phyloP scores from a whole-genome alignment of 1,140 invertebrate species.

The Drosophila truncata region DNA sequence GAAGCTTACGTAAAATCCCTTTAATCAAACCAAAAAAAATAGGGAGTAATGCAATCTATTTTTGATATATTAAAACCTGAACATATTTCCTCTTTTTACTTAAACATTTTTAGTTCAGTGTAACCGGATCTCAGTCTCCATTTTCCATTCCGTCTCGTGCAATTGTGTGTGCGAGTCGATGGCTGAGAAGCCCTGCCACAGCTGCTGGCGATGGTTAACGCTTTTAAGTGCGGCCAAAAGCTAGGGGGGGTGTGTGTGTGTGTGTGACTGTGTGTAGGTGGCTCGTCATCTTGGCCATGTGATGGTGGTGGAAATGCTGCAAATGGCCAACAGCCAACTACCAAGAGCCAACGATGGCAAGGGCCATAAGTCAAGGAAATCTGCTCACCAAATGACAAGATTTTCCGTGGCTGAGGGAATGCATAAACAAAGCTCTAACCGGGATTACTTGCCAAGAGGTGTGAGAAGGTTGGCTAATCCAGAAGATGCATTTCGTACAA shows the following conservation, averaged over 20 bases:
- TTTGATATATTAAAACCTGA: neutral
- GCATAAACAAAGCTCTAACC: constrained; percentile 21
- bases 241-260: neutral
- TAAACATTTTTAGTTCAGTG: neutral
- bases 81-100: neutral
- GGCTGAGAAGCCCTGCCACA: constrained; percentile 52
- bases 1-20: too few relatives aligned
- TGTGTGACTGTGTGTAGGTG: constrained; percentile 2
- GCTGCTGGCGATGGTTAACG: constrained; percentile 27
- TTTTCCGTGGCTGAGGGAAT: constrained; percentile 33
- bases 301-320: constrained; percentile 3
- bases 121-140: constrained; percentile 7
- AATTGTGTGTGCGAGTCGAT: constrained; percentile 29
- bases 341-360: constrained; percentile 15
- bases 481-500: constrained; percentile 22
- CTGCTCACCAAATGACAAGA: constrained; percentile 44
- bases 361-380: constrained; percentile 59
- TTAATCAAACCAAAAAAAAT: too few relatives aligned
- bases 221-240: constrained; percentile 20
- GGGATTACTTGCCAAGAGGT: constrained; percentile 22
- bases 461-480: constrained; percentile 23
- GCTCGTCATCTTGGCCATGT: constrained; percentile 39
- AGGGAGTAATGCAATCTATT: too few relatives aligned
- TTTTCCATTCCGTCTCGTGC: constrained; percentile 11
- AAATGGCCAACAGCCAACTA: constrained; percentile 27